Evolutionary conservation across 53 echinoderm and acorn worm genomes (phyloP).

Genomic region (Paracentrotus lividus): DNA sequence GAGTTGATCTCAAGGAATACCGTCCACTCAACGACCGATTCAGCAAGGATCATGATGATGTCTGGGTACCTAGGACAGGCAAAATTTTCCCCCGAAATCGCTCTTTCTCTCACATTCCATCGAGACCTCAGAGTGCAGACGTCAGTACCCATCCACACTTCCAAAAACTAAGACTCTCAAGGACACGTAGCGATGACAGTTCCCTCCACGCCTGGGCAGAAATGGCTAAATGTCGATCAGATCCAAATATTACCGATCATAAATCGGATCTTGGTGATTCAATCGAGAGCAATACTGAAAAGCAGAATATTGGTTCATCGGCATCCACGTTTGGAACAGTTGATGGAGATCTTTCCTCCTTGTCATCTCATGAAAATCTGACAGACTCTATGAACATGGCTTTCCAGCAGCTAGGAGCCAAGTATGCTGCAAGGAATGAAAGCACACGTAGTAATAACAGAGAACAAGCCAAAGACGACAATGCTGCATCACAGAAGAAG

Average conservation of each 20-base stretch:
- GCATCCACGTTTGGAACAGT: slow-evolving; percentile 74
- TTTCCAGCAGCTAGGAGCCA: slow-evolving; percentile 80
- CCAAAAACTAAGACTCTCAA: slow-evolving; percentile 72
- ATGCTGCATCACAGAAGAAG: slow-evolving; percentile 35
- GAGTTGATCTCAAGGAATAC: slow-evolving; percentile 82
- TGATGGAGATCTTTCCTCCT: slow-evolving; percentile 72
- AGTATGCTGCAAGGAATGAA: slow-evolving; percentile 75
- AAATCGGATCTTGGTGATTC: slow-evolving; percentile 74
- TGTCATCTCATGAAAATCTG: slow-evolving; percentile 86
- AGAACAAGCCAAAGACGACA: slow-evolving; percentile 30
- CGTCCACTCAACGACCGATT: slow-evolving; percentile 72
- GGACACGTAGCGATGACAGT: slow-evolving; percentile 81
- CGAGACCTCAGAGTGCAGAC: slow-evolving; percentile 81
- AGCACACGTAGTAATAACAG: slow-evolving; percentile 57
- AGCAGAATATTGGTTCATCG: slow-evolving; percentile 64
- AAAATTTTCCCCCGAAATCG: slow-evolving; percentile 55
- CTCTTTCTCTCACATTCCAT: slow-evolving; percentile 73
- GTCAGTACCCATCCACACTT: slow-evolving; percentile 71
- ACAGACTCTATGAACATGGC: slow-evolving; percentile 85
- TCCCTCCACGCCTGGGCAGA: slow-evolving; percentile 74
- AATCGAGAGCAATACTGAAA: slow-evolving; percentile 69
- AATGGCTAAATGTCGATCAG: slow-evolving; percentile 79
- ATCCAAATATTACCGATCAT: slow-evolving; percentile 83
- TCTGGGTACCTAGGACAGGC: slow-evolving; percentile 80
- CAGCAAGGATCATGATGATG: slow-evolving; percentile 77